phyloP scores from a whole-genome alignment of 2,113 vertebrate species.

The Ctenomys sociabilis region DNA sequence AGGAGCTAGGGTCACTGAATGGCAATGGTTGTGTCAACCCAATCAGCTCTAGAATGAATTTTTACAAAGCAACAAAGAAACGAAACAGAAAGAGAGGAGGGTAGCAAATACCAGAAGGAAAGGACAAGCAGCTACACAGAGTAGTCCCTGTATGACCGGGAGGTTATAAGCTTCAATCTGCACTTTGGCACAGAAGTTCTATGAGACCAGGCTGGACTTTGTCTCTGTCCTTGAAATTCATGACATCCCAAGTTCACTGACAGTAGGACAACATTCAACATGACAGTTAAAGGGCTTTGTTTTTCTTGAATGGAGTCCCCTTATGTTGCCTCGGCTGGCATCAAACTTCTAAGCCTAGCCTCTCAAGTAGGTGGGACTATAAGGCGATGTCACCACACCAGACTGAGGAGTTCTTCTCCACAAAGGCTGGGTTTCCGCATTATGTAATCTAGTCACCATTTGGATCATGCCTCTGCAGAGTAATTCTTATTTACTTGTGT shows the following conservation, averaged over 20 bases:
- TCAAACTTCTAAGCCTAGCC: neutral
- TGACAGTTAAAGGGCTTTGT: neutral
- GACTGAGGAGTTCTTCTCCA: neutral
- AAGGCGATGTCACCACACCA: neutral
- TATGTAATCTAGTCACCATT: neutral
- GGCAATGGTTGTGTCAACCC: neutral
- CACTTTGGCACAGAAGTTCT: neutral
- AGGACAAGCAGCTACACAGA: neutral
- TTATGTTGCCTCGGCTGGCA: neutral
- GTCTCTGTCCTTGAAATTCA: neutral
- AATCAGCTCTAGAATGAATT: neutral
- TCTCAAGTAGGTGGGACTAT: neutral
- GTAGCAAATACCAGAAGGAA: neutral
- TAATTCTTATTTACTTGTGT: neutral
- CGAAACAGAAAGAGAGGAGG: neutral
- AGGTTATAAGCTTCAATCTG: neutral
- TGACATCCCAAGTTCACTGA: neutral
- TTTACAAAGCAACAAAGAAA: neutral
- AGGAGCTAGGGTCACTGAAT: neutral
- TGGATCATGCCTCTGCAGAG: neutral
- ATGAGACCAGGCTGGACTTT: neutral
- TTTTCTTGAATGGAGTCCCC: neutral
- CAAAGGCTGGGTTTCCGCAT: neutral
- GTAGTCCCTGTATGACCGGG: neutral
- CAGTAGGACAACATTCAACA: neutral